Percentiles rank a stretch among this genome's conserved stretches.
phyloP scores from a whole-genome alignment of 2,113 vertebrate species.

The Aepyceros melampus region DNA sequence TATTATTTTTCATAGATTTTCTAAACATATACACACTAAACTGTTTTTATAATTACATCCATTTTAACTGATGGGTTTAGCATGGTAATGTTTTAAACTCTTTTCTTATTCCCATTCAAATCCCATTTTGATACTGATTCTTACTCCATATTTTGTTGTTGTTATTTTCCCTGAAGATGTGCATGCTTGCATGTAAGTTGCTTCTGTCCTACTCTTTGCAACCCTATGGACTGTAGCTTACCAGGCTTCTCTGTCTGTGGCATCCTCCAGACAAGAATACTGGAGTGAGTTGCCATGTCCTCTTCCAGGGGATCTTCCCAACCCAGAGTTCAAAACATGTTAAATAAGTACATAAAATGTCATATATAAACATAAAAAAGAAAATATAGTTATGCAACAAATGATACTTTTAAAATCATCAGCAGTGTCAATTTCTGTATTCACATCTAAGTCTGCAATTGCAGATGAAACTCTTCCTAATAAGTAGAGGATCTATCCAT shows the following conservation, averaged over 20 bases:
- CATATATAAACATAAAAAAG: background rate
- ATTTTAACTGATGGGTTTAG: background rate
- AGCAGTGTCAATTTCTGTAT: background rate
- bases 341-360: background rate
- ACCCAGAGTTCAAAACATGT: background rate
- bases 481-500: background rate
- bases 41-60: background rate
- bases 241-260: background rate
- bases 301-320: background rate
- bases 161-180: background rate
- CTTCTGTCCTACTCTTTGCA: background rate
- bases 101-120: background rate
- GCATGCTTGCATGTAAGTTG: fast-evolving
- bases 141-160: background rate
- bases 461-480: background rate
- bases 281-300: background rate
- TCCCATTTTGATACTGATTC: background rate
- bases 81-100: background rate
- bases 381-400: background rate
- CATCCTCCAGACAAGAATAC: background rate
- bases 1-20: background rate
- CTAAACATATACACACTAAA: background rate
- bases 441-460: background rate
- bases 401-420: background rate
- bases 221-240: background rate